Base-by-base conservation (phyloP, 2,113 vertebrate genomes). In the Platichthys stellatus region DNA sequence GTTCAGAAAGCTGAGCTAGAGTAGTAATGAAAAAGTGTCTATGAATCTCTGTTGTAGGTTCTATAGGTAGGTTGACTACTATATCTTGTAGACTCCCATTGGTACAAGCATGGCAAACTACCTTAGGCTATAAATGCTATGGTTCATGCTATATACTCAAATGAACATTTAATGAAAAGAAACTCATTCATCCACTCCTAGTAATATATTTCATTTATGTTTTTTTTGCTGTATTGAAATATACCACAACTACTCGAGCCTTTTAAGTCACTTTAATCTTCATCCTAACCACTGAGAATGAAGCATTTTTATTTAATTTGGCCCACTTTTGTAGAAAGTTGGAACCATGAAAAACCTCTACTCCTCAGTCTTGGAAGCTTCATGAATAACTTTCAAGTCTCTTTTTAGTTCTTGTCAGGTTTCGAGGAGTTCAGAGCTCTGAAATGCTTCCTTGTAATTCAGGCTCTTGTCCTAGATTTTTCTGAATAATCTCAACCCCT, bases 381-480 rank as follows among this genome's bases (percentile, higher is more conserved):
- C 70, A 31, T 68, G 26, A 67, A 72, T 73, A 64, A 24, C 64
- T 79, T 24, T 74, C n/a, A 45, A 57, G 26, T 35, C 20, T 58
- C 40, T 71, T 81, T 80, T 62, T 63, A 74, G 66, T 68, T 56
- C 21, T 17, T 3, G 15, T 68, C 21, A 57, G 63, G 65, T 49
- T 58, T 63, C 1, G 2, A 76, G 58, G 2, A 76, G 58, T 64
- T 20, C 51, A 54, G 4, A 54, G 6, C 47, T 53, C 26, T 69
- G 18, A 80, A 40, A 56, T 20, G 49, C 17, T 62, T 71, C 8
- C 10, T 9, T 31, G 38, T 73, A 71, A 54, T 58, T 17, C 7
- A 2, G 21, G 5, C 11, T 10, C 10, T 45, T 62, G n/a, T 51
- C 17, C 35, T 71, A 60, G 54, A 20, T 80, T 57, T 69, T 28